These are phyloP conservation scores for Lepidocyrtoides sp. DNA, from an alignment of 2,888 invertebrate species.

Conservation along the genomic window DNA sequence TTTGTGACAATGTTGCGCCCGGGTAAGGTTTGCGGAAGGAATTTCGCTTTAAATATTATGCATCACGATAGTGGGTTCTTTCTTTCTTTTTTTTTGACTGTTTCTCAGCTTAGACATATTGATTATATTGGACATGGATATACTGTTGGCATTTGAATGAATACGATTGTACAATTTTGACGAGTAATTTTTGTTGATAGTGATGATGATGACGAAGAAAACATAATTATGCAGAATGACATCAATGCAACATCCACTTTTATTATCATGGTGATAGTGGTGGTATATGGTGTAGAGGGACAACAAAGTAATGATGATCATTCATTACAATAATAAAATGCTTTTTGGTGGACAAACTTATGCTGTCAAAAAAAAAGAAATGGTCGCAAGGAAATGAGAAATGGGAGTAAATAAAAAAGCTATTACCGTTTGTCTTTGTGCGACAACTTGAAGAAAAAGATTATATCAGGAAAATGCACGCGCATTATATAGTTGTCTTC, in stretches of 20 bases:
- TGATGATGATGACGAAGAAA: too few species aligned
- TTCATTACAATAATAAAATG: neutral
- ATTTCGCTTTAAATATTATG: neutral
- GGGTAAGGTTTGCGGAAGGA: neutral
- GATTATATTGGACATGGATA: too few species aligned
- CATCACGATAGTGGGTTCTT: neutral
- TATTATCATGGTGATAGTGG: neutral
- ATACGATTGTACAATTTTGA: too few species aligned
- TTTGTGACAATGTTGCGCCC: neutral
- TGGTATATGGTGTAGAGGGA: neutral
- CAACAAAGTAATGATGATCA: neutral
- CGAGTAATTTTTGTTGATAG: too few species aligned
- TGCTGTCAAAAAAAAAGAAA: neutral
- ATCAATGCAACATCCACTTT: neutral
- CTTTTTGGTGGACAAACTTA: neutral
- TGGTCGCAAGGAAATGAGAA: constrained; percentile 20
- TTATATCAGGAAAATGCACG: constrained; percentile 25
- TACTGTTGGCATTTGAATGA: too few species aligned
- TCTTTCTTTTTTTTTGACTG: neutral
- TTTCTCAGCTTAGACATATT: too few species aligned
- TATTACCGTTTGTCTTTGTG: neutral
- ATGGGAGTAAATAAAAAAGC: constrained; percentile 37
- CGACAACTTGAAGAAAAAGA: neutral
- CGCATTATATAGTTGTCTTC: neutral
- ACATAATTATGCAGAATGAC: neutral